Evolutionary conservation across 2,888 invertebrate genomes (phyloP).

Genomic region (Andrena dorsata): DNA sequence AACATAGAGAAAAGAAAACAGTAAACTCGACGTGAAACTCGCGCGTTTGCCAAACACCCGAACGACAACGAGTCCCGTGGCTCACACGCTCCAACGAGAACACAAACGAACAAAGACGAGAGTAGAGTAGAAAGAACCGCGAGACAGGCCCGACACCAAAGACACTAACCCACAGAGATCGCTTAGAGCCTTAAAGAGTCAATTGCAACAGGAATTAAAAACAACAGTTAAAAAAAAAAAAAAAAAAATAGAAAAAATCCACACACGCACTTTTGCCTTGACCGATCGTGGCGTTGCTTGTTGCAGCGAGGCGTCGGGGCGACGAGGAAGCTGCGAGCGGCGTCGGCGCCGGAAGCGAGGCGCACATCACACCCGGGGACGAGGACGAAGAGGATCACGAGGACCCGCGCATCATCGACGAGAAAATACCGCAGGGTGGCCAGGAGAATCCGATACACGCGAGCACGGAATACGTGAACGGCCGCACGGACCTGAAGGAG

Average conservation of each 20-base stretch:
- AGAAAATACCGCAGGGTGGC: constrained; percentile 83
- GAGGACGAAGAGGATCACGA: constrained; percentile 83
- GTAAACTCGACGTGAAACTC: not conserved
- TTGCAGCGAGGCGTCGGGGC: constrained; percentile 85
- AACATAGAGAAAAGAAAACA: not conserved
- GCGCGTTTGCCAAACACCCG: constrained; percentile 27
- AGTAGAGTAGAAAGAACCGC: not conserved
- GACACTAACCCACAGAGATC: constrained; percentile 18
- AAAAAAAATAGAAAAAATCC: constrained; percentile 22
- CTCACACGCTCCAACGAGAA: constrained; percentile 4
- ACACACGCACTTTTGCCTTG: constrained; percentile 79
- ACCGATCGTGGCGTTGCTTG: constrained; percentile 85
- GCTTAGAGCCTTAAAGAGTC: constrained; percentile 12
- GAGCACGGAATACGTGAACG: constrained; percentile 87
- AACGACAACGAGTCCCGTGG: not conserved
- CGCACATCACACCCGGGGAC: constrained; percentile 87
- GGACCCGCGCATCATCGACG: constrained; percentile 83
- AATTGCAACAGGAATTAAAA: not conserved
- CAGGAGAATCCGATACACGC: constrained; percentile 85
- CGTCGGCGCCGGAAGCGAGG: constrained; percentile 87
- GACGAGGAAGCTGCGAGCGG: constrained; percentile 87
- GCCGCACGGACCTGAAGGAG: constrained; percentile 86
- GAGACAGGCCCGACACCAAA: not conserved
- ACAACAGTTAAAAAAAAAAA: not conserved
- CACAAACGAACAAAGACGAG: not conserved